Evolutionary conservation across 2,113 vertebrate genomes (phyloP).

Genomic region (Axis porcinus): DNA sequence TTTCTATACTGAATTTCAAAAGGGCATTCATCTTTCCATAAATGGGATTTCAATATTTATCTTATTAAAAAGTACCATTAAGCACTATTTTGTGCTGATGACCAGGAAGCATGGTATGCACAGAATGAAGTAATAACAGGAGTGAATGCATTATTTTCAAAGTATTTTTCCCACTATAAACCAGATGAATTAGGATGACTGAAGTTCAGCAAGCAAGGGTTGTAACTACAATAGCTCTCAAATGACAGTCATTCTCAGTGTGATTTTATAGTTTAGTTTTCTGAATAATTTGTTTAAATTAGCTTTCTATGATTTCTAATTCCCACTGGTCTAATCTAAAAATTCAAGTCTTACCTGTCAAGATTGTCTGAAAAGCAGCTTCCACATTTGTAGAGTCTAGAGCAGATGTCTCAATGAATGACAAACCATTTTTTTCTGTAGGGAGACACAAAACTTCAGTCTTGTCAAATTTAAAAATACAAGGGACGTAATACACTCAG

Average conservation of each 20-base stretch:
- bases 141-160: conserved; percentile 7
- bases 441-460: conserved; percentile 53
- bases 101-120: not conserved
- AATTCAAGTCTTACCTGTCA: conserved; percentile 86
- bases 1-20: conserved; percentile 31
- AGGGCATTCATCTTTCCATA: not conserved
- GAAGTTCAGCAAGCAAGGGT: not conserved
- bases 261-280: not conserved
- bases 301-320: not conserved
- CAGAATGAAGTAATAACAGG: not conserved
- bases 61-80: conserved; percentile 8
- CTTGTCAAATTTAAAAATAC: conserved; percentile 17
- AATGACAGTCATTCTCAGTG: not conserved
- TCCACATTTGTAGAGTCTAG: conserved; percentile 96
- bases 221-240: not conserved
- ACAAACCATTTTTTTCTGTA: conserved; percentile 92
- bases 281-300: conserved; percentile 29
- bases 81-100: not conserved
- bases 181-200: not conserved
- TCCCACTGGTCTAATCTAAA: not conserved
- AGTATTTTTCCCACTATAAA: not conserved
- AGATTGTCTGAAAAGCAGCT: conserved; percentile 94
- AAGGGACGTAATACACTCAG: not conserved
- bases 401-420: conserved; percentile 97
- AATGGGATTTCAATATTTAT: conserved; percentile 1